phyloP scores from a whole-genome alignment of 2,113 vertebrate genomes.

The Ciconia stormi region DNA sequence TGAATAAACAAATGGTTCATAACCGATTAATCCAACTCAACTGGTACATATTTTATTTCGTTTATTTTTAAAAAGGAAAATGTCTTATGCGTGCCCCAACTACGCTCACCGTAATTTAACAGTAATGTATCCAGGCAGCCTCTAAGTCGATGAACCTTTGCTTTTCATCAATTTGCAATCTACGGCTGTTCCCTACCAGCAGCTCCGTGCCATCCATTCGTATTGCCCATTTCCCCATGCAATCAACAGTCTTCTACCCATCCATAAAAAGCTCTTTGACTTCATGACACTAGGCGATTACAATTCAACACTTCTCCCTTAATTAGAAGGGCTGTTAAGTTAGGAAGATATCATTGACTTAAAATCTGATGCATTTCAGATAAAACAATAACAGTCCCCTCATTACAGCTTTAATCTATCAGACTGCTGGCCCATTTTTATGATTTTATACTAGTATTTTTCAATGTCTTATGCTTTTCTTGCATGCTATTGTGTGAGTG shows the following conservation, averaged over 20 bases:
- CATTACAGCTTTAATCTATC: neutral
- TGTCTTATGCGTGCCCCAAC: neutral
- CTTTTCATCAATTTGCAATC: neutral
- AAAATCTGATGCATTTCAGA: neutral
- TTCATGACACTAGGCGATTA: neutral
- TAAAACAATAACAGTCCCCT: neutral
- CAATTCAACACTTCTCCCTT: neutral
- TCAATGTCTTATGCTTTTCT: neutral
- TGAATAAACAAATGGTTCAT: conserved; percentile 5
- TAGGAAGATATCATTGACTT: neutral
- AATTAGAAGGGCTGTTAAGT: neutral
- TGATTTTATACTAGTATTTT: neutral
- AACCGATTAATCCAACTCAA: neutral
- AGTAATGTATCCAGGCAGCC: neutral
- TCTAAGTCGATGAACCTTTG: neutral
- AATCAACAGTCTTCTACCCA: neutral
- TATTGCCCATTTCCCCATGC: neutral
- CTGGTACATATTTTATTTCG: neutral
- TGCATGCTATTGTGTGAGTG: neutral
- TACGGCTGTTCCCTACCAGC: neutral
- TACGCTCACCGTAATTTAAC: neutral
- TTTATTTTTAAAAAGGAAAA: neutral
- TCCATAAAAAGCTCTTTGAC: neutral
- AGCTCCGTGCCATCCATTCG: neutral
- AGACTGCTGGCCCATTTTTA: neutral